Evolutionary conservation across 2,113 vertebrate species (phyloP).

Genomic region (Brachyistius frenatus): DNA sequence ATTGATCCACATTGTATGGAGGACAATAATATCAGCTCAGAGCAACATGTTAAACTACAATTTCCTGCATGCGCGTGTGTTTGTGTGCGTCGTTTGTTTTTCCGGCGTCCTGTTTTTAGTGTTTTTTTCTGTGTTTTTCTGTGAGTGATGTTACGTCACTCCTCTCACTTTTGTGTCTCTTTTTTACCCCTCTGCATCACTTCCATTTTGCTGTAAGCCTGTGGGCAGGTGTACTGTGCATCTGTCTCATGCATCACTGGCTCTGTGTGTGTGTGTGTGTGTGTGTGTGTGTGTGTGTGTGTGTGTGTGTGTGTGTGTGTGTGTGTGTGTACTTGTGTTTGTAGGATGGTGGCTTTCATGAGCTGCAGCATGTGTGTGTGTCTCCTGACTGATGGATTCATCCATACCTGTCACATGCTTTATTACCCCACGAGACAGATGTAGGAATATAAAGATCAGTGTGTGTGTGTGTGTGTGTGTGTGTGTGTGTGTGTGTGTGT

Average conservation of each 20-base stretch:
- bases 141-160: conserved; percentile 11
- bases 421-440: conserved; percentile 68
- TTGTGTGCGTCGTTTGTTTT: conserved; percentile 25
- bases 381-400: conserved; percentile 68
- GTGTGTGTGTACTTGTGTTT: conserved; percentile 22
- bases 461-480: conserved; percentile 9
- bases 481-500: neutral
- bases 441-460: conserved; percentile 39
- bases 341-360: conserved; percentile 16
- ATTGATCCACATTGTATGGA: conserved; percentile 53
- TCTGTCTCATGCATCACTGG: conserved; percentile 51
- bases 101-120: neutral
- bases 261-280: conserved; percentile 24
- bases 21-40: conserved; percentile 33
- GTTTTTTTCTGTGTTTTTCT: neutral
- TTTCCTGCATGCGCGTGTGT: conserved; percentile 6
- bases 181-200: conserved; percentile 28
- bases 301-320: conserved; percentile 1
- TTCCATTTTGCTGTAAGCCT: conserved; percentile 47
- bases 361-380: conserved; percentile 30
- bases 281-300: conserved; percentile 24
- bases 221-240: conserved; percentile 48
- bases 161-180: neutral
- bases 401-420: conserved; percentile 63
- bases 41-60: conserved; percentile 35